Evolutionary conservation across 2,113 vertebrate genomes (phyloP).

Genomic region (Sinocyclocheilus rhinocerous): DNA sequence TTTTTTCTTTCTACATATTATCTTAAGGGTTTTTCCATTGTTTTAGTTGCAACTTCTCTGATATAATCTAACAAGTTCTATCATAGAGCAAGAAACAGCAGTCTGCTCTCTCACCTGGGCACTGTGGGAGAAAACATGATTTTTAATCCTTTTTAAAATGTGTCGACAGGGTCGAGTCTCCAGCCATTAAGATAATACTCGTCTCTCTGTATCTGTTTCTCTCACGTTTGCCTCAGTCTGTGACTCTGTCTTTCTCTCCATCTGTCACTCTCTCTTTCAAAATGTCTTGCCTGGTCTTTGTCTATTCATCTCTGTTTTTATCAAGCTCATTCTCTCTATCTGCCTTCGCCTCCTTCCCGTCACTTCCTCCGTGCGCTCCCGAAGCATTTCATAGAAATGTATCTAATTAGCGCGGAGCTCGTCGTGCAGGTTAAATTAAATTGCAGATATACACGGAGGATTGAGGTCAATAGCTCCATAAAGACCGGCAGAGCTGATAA

Average conservation of each 20-base stretch:
- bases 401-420: slow-evolving; percentile 72
- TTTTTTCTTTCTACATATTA: too few species aligned
- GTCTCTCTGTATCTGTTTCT: slow-evolving; percentile 26
- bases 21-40: too few species aligned
- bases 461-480: slow-evolving; percentile 73
- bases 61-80: not conserved
- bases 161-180: slow-evolving; percentile 46
- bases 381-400: slow-evolving; percentile 70
- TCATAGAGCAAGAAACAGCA: not conserved
- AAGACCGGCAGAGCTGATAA: slow-evolving; percentile 73
- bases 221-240: not conserved
- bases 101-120: slow-evolving; percentile 17
- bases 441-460: slow-evolving; percentile 71
- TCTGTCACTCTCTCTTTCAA: slow-evolving; percentile 21
- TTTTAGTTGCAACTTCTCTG: not conserved
- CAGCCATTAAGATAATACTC: slow-evolving; percentile 48
- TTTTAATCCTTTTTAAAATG: slow-evolving; percentile 51
- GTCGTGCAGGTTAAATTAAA: slow-evolving; percentile 75
- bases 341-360: not conserved
- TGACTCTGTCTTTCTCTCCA: slow-evolving; percentile 16
- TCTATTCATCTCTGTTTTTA: slow-evolving; percentile 3
- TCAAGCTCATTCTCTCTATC: slow-evolving; percentile 12
- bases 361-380: slow-evolving; percentile 37
- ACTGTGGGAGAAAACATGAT: slow-evolving; percentile 46
- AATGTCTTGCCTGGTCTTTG: not conserved